A percentile compares a stretch with the other conserved stretches of the same genome.
Evolutionary conservation across 2,888 invertebrate species (phyloP).

Genomic region (Apamea anceps): DNA sequence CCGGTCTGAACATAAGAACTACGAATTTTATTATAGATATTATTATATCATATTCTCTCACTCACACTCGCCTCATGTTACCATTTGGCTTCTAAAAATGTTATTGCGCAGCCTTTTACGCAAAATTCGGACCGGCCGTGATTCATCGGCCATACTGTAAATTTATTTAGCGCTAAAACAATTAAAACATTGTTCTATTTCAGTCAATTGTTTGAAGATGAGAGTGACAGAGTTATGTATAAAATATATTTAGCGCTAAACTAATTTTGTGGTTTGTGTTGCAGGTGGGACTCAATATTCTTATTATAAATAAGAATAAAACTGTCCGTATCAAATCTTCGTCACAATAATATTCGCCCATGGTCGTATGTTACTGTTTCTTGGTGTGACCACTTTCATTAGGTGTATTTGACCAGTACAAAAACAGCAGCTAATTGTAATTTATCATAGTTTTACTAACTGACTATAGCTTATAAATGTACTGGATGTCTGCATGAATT

Average conservation of each 20-base stretch:
- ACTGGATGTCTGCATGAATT: not conserved
- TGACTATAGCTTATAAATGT: not conserved
- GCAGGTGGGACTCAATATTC: not conserved
- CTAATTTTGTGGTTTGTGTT: not conserved
- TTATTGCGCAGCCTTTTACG: too few species aligned
- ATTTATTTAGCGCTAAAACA: not conserved
- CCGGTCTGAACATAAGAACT: too few species aligned
- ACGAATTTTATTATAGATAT: too few species aligned
- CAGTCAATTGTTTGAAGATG: not conserved
- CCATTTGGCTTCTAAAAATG: too few species aligned
- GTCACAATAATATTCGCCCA: not conserved
- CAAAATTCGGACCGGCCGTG: too few species aligned
- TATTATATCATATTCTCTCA: too few species aligned
- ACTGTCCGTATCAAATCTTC: not conserved
- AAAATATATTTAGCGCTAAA: not conserved
- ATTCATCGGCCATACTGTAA: too few species aligned
- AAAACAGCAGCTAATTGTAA: constrained; percentile 6
- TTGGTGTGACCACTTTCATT: constrained; percentile 1
- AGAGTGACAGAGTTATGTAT: not conserved
- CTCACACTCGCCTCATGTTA: too few species aligned
- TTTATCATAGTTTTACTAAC: not conserved
- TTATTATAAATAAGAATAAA: not conserved
- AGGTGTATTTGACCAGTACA: not conserved
- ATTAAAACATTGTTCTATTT: not conserved
- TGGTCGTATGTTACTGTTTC: not conserved